These are phyloP conservation scores for Zele albiditarsus DNA, from an alignment of 2,888 invertebrate species.

Conservation along the genomic window DNA sequence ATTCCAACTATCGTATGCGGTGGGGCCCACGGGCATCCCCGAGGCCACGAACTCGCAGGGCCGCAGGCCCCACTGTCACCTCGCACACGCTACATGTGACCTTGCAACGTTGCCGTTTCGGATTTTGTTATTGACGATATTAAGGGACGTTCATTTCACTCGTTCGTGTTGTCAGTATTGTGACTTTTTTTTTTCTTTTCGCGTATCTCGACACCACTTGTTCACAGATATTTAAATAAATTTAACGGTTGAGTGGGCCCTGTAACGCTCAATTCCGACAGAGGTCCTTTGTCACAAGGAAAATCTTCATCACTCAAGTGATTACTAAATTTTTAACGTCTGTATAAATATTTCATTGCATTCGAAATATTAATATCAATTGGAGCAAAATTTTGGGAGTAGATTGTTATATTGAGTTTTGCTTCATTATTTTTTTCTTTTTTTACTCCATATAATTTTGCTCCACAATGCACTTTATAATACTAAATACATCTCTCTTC, in stretches of 20 bases:
- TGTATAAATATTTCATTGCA: neutral
- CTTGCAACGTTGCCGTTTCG: conserved; percentile 65
- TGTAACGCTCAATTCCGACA: conserved; percentile 42
- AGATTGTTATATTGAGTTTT: too few relatives aligned
- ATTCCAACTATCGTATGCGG: conserved; percentile 44
- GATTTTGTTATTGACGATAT: conserved; percentile 48
- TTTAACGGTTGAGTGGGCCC: conserved; percentile 58
- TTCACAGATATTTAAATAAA: conserved; percentile 58
- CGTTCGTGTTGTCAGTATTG: conserved; percentile 15
- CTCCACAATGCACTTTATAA: too few relatives aligned
- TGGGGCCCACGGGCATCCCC: conserved; percentile 53
- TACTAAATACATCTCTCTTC: too few relatives aligned
- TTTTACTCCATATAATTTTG: neutral
- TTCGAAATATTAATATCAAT: neutral
- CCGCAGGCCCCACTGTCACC: conserved; percentile 56
- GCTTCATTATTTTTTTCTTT: neutral
- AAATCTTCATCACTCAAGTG: conserved; percentile 21
- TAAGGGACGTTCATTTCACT: conserved; percentile 39
- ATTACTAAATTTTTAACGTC: neutral
- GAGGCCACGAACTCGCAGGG: conserved; percentile 62
- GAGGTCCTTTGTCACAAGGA: conserved; percentile 32
- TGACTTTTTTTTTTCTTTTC: conserved; percentile 48
- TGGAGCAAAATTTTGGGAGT: too few relatives aligned
- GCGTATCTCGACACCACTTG: conserved; percentile 36
- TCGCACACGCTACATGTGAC: conserved; percentile 49